phyloP scores from a whole-genome alignment of 1,140 invertebrate species.

The Reticulitermes speratus region DNA sequence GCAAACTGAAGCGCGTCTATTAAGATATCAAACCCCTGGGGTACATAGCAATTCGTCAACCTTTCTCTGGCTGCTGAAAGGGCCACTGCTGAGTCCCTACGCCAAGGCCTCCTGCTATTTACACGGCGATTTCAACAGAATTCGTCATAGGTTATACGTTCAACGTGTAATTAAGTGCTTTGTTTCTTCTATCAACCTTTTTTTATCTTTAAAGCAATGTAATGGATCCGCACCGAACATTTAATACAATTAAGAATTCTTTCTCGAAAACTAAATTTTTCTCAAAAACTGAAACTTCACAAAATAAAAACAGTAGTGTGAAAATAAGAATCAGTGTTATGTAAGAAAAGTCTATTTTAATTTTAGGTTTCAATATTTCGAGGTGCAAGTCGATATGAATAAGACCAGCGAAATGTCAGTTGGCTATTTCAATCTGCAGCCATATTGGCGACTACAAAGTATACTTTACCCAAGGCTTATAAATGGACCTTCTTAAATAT shows the following conservation, averaged over 20 bases:
- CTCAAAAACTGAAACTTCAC: not conserved
- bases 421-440: too few relatives aligned
- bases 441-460: too few relatives aligned
- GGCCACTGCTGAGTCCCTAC: too few relatives aligned
- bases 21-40: constrained; percentile 5
- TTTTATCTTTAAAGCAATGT: not conserved
- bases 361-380: too few relatives aligned
- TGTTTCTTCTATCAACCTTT: not conserved
- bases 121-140: not conserved
- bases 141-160: not conserved
- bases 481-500: too few relatives aligned
- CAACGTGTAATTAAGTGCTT: not conserved
- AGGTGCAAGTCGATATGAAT: too few relatives aligned
- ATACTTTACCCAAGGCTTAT: too few relatives aligned
- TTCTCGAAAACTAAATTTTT: not conserved
- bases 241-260: not conserved
- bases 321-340: too few relatives aligned
- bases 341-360: too few relatives aligned
- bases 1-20: not conserved
- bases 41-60: not conserved
- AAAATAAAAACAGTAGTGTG: too few relatives aligned
- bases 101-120: not conserved
- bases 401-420: too few relatives aligned
- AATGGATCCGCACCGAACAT: not conserved
- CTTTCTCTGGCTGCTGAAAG: not conserved